A percentile compares a stretch with the other conserved stretches of the same genome.
Conservation (phyloP, 2,888 invertebrate genomes). For the Apodemia zela region DNA sequence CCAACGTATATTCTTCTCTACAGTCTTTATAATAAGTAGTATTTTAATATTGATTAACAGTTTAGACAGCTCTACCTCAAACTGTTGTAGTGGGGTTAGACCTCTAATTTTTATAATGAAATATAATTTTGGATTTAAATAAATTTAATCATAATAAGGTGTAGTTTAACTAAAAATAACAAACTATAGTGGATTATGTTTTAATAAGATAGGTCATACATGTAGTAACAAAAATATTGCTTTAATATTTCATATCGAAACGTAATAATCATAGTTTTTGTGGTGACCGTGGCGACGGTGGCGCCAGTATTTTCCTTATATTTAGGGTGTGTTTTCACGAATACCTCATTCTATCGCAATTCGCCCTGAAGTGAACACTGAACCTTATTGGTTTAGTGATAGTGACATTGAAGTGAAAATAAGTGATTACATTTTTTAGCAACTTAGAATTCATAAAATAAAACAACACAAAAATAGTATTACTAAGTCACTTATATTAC, state of each 20-base stretch:
- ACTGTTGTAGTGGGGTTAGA: background rate
- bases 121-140: background rate
- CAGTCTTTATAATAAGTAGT: background rate
- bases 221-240: background rate
- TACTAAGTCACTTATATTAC: background rate
- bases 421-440: constrained; percentile 17
- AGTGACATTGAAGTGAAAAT: constrained; percentile 74
- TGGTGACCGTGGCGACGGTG: constrained; percentile 51
- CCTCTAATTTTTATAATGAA: background rate
- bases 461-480: constrained; percentile 33
- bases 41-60: background rate
- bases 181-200: background rate
- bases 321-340: constrained; percentile 75
- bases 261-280: background rate
- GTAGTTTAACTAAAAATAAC: background rate
- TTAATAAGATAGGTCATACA: background rate
- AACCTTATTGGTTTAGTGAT: constrained; percentile 50
- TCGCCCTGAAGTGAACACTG: constrained; percentile 74
- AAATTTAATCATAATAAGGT: background rate
- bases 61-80: background rate
- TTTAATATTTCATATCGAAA: constrained; percentile 5
- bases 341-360: constrained; percentile 74
- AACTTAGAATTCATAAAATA: background rate
- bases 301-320: constrained; percentile 78
- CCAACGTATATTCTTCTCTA: too few species aligned